Evolutionary conservation across 2,888 invertebrate species (phyloP), one percentile per base, ranked within the genome.

Genomic region (Heliconius cydno): DNA sequence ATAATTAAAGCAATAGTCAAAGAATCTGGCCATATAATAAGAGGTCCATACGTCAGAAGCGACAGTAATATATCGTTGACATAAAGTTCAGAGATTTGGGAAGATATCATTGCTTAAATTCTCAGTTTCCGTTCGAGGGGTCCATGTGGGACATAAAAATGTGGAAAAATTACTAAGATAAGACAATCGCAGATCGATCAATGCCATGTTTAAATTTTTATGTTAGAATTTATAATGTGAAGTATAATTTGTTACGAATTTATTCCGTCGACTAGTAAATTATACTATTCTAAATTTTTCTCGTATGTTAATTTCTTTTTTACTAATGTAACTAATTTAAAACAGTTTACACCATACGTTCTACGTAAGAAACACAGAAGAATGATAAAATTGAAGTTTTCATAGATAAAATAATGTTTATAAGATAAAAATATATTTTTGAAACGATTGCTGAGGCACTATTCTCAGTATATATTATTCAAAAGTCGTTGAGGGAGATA

Each of bases 1-100:
- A 90, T 93, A 94, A 94, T 94, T 94, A 94, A 92, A 89, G 89
- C 90, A 90, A 92, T 92, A 91, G 92, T 92, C 89, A 92, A 89
- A 90, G 91, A 92, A 92, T 94, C 92, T 91, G 88, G 87, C 89
- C 87, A 86, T 88, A 90, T 91, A 90, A 93, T 92, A 88, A 85
- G 90, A 91, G 92, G 92, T 92, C 84, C 90, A 90, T 86, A 88
- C 84, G 91, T 91, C 89, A 89, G 90, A 88, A 84, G 82, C 86
- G 92, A 91, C 91, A 89, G 91, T 94, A 93, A 94, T 90, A 91
- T 94, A 94, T 94, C 89, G 89, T 92, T 90, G 92, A 92, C 94
- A 92, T 93, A 92, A 94, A 94, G 89, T 88, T 89, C 90, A 85
- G 86, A 94, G 92, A 94, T 94, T 92, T 85, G 87, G 88, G 86